phyloP scores from a whole-genome alignment of 2,888 invertebrate species.

The Drosophila paranaensis region DNA sequence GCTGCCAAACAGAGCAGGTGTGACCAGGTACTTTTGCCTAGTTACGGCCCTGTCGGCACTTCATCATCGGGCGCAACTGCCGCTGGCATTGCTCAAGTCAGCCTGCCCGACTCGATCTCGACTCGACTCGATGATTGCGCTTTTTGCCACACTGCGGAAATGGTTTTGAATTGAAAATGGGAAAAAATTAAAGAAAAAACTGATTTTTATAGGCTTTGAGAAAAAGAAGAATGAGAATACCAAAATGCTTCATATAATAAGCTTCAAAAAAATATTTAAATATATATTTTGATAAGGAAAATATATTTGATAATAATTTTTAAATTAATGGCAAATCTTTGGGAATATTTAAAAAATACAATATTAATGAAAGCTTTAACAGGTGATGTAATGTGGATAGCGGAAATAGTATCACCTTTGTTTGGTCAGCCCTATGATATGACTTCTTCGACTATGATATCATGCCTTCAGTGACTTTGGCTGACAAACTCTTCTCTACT shows the following conservation, averaged over 20 bases:
- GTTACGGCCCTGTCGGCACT: conserved; percentile 62
- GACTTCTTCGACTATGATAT: neutral
- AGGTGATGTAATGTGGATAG: neutral
- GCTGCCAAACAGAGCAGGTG: conserved; percentile 56
- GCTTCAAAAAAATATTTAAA: no score
- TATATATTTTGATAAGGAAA: no score
- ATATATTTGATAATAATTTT: neutral
- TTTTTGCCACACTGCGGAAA: neutral
- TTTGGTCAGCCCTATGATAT: neutral
- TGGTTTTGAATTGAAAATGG: neutral
- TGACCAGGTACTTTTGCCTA: conserved; percentile 67
- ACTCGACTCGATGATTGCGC: conserved; percentile 3
- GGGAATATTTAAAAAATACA: neutral
- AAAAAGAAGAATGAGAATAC: no score
- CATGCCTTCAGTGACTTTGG: neutral
- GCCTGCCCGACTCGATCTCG: neutral
- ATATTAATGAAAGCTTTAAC: no score
- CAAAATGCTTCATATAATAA: no score
- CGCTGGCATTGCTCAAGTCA: conserved; percentile 45
- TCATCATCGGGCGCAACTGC: conserved; percentile 57
- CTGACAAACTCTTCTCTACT: neutral
- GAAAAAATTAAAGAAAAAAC: no score
- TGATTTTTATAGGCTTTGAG: no score
- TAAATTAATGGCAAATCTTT: neutral
- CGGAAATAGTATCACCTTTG: neutral